These are phyloP conservation scores for Nannoperca obscura DNA, from an alignment of 2,797 vertebrate genomes.

Conservation along the genomic window DNA sequence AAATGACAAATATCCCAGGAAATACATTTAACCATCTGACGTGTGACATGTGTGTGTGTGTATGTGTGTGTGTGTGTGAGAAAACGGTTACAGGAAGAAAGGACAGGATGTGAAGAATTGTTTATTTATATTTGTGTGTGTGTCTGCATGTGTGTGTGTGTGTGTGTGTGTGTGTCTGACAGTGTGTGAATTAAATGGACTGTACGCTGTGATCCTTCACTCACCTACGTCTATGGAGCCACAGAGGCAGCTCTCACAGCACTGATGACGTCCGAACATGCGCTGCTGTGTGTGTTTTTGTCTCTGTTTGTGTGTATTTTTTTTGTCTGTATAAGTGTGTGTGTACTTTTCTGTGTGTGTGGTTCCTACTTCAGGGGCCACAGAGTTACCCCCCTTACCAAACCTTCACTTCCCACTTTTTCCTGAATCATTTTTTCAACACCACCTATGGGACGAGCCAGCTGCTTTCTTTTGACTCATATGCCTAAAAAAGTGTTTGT, in stretches of 20 bases:
- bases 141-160: not conserved
- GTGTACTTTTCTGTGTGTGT: conserved; percentile 15
- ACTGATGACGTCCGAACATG: conserved; percentile 28
- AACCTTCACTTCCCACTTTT: conserved; percentile 25
- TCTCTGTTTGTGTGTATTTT: conserved; percentile 13
- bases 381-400: conserved; percentile 21
- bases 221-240: conserved; percentile 35
- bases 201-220: conserved; percentile 41
- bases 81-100: conserved; percentile 15
- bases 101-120: conserved; percentile 22
- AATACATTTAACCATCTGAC: conserved; percentile 29
- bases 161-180: not conserved
- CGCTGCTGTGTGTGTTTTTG: conserved; percentile 29
- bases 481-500: not conserved
- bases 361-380: conserved; percentile 4
- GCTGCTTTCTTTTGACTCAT: conserved; percentile 32
- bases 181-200: conserved; percentile 30
- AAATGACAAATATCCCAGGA: conserved; percentile 24
- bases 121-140: conserved; percentile 27
- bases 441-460: conserved; percentile 5
- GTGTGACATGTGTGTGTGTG: not conserved
- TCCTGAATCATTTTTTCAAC: conserved; percentile 42
- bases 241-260: conserved; percentile 30
- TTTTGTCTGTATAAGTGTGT: conserved; percentile 14
- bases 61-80: too few relatives aligned